A percentile compares a stretch with the other conserved stretches of the same genome.
Evolutionary conservation across 92 coral and sea anemone species (phyloP).

Genomic region (Phymanthus crucifer): DNA sequence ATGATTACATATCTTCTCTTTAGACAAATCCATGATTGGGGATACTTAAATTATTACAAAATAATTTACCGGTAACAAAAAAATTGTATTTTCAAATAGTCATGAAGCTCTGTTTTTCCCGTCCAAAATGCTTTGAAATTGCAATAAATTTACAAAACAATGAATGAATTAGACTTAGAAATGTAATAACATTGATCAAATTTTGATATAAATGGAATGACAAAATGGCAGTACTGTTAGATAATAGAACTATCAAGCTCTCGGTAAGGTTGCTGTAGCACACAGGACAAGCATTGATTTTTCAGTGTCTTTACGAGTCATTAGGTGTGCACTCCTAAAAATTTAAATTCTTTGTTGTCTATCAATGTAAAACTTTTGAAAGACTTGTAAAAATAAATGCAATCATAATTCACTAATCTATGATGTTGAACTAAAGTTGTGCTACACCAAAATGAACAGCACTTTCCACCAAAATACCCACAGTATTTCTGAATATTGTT

Average conservation of each 20-base stretch:
- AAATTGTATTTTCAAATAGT: too few species aligned
- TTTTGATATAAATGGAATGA: not conserved
- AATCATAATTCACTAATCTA: not conserved
- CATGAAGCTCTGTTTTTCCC: not conserved
- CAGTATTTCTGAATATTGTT: not conserved
- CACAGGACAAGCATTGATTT: not conserved
- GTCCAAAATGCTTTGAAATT: conserved; percentile 1
- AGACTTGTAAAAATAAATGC: not conserved
- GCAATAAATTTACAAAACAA: not conserved
- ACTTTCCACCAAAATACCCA: not conserved
- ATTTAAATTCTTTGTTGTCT: too few species aligned
- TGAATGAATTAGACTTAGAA: not conserved
- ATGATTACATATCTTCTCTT: not conserved
- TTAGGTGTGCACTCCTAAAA: too few species aligned
- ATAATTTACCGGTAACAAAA: not conserved
- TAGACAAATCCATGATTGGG: not conserved
- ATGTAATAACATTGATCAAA: not conserved
- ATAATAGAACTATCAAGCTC: not conserved
- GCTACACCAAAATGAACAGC: not conserved
- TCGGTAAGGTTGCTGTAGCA: not conserved
- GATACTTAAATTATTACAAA: not conserved
- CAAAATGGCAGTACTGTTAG: not conserved
- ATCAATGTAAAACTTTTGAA: not conserved
- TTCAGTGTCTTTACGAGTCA: too few species aligned
- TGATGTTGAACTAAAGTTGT: not conserved